These are phyloP conservation scores for Anguilla japonica DNA, from an alignment of 2,113 vertebrate genomes.

Conservation along the genomic window DNA sequence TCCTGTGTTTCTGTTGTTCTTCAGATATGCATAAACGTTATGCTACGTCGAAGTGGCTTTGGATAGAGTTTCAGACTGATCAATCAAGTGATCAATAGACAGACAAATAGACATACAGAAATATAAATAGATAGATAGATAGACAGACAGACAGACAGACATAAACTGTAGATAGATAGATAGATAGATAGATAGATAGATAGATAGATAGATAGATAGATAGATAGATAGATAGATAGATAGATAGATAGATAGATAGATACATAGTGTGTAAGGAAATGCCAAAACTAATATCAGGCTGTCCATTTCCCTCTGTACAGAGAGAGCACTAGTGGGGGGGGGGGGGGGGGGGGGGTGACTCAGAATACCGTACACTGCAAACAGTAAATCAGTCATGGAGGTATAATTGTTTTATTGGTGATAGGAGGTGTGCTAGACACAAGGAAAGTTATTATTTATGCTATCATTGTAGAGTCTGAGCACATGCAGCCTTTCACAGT, in stretches of 20 bases:
- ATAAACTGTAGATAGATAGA: no score
- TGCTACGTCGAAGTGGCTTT: neutral
- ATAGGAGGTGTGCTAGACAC: neutral
- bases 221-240: no score
- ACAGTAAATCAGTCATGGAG: constrained; percentile 21
- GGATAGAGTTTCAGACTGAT: neutral
- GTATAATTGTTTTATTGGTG: constrained; percentile 1
- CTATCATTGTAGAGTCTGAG: neutral
- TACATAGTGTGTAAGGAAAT: neutral
- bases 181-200: neutral
- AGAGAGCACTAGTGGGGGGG: neutral
- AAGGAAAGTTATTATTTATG: neutral
- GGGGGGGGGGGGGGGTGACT: neutral
- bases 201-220: no score
- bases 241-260: neutral
- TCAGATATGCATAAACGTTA: neutral
- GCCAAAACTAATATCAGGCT: neutral
- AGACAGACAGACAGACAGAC: no score
- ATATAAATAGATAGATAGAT: no score
- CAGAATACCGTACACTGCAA: neutral
- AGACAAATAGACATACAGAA: no score
- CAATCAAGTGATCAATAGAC: no score
- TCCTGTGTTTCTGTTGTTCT: neutral
- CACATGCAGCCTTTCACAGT: neutral
- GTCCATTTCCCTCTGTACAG: no score